Evolutionary conservation across 1,140 invertebrate genomes (phyloP).

Genomic region (Ips typographus): DNA sequence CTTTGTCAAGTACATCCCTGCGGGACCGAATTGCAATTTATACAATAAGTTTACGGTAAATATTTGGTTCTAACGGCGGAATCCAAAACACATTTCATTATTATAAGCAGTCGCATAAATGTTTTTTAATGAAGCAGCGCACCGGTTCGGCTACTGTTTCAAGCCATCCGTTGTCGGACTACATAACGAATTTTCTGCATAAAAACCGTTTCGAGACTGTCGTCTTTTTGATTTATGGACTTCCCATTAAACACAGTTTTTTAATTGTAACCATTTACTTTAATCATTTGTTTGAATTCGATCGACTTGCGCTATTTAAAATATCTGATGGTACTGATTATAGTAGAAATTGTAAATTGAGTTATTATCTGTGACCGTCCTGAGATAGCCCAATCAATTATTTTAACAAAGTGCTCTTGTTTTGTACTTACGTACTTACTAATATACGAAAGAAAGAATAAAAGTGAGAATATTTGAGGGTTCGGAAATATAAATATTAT

Average conservation of each 20-base stretch:
- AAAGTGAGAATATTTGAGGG: too few relatives aligned
- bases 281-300: too few relatives aligned
- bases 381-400: too few relatives aligned
- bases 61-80: slow-evolving; percentile 43
- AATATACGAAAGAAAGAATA: too few relatives aligned
- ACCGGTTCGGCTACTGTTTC: slow-evolving; percentile 24
- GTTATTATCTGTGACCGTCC: too few relatives aligned
- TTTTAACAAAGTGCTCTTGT: too few relatives aligned
- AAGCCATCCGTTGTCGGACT: slow-evolving; percentile 5
- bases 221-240: slow-evolving; percentile 19
- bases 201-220: slow-evolving; percentile 28
- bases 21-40: slow-evolving; percentile 37
- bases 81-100: slow-evolving; percentile 40
- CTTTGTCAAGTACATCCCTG: not conserved
- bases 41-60: slow-evolving; percentile 45
- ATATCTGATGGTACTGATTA: too few relatives aligned
- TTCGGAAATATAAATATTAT: slow-evolving; percentile 5
- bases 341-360: too few relatives aligned
- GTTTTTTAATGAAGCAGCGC: slow-evolving; percentile 35
- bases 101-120: slow-evolving; percentile 39
- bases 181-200: slow-evolving; percentile 24
- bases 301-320: too few relatives aligned
- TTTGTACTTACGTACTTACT: too few relatives aligned
- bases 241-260: not conserved
- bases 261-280: too few relatives aligned